phyloP scores from a whole-genome alignment of 1,140 invertebrate genomes.

The Lordiphosa clarofinis region DNA sequence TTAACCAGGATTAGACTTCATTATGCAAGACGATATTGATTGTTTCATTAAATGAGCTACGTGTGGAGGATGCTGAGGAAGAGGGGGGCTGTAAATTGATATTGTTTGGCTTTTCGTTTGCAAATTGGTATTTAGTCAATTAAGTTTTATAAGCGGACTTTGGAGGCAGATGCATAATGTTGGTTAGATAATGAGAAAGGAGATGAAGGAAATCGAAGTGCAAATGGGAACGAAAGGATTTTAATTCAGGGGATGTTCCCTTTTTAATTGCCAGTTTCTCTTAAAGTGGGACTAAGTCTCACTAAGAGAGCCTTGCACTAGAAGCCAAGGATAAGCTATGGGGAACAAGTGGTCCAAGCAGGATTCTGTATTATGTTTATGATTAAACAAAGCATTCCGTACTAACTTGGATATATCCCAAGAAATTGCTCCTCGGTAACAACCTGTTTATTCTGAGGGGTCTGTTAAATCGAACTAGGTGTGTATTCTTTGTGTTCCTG shows the following conservation, averaged over 20 bases:
- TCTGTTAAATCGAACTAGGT: too few species aligned
- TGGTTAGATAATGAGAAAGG: slow-evolving; percentile 26
- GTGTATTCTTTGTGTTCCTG: too few species aligned
- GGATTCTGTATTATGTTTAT: too few species aligned
- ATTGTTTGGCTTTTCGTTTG: slow-evolving; percentile 55
- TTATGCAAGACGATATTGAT: slow-evolving; percentile 68
- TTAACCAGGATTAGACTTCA: slow-evolving; percentile 74
- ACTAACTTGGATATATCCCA: too few species aligned
- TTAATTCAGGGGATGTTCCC: not conserved
- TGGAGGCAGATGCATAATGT: slow-evolving; percentile 1
- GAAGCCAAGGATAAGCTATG: too few species aligned
- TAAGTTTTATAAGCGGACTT: slow-evolving; percentile 58
- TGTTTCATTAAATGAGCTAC: slow-evolving; percentile 68
- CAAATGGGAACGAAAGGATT: not conserved
- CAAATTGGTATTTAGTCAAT: slow-evolving; percentile 65
- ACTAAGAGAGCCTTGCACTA: too few species aligned
- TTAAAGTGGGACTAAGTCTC: too few species aligned
- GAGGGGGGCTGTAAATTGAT: slow-evolving; percentile 49
- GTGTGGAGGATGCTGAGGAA: slow-evolving; percentile 18
- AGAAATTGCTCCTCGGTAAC: too few species aligned
- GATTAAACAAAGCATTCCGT: too few species aligned
- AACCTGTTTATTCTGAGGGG: too few species aligned
- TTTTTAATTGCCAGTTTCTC: not conserved
- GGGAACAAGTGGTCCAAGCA: too few species aligned
- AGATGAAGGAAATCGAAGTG: not conserved